Evolutionary conservation across 2,888 invertebrate species (phyloP).

Genomic region (Calliopum simillimum): DNA sequence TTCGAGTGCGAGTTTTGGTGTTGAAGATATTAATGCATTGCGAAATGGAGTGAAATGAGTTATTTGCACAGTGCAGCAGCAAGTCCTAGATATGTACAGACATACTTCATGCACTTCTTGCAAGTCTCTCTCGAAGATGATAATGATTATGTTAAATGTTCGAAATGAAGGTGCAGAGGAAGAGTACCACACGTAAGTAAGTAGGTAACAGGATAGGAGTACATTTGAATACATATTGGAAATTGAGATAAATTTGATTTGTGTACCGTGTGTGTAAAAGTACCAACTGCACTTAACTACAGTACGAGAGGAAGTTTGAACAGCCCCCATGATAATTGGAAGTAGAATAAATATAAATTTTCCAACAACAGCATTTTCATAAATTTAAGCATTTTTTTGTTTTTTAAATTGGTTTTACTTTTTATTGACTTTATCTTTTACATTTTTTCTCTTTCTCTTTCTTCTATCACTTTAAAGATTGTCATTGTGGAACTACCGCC

Average conservation of each 20-base stretch:
- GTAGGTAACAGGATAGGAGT: neutral
- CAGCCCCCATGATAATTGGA: neutral
- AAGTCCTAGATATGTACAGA: no score
- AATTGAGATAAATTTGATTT: conserved; percentile 60
- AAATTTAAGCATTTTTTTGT: no score
- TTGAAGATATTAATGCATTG: conserved; percentile 58
- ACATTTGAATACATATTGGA: conserved; percentile 58
- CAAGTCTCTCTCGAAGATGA: conserved; percentile 26
- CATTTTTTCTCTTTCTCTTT: conserved; percentile 4
- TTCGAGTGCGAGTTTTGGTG: conserved; percentile 13
- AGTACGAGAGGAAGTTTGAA: conserved; percentile 30
- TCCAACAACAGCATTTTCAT: no score
- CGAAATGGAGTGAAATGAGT: conserved; percentile 62
- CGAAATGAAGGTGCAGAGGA: neutral
- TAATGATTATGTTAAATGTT: conserved; percentile 41
- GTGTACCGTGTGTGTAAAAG: conserved; percentile 47
- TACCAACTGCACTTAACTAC: neutral
- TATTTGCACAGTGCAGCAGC: conserved; percentile 57
- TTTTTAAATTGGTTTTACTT: neutral
- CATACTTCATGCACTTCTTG: conserved; percentile 49
- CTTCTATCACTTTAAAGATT: conserved; percentile 67
- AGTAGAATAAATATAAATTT: no score
- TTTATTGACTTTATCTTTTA: neutral
- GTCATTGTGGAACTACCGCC: conserved; percentile 84
- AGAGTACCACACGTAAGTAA: no score